phyloP scores from a whole-genome alignment of 1,140 invertebrate species.

The Pseudomyrmex sp. region DNA sequence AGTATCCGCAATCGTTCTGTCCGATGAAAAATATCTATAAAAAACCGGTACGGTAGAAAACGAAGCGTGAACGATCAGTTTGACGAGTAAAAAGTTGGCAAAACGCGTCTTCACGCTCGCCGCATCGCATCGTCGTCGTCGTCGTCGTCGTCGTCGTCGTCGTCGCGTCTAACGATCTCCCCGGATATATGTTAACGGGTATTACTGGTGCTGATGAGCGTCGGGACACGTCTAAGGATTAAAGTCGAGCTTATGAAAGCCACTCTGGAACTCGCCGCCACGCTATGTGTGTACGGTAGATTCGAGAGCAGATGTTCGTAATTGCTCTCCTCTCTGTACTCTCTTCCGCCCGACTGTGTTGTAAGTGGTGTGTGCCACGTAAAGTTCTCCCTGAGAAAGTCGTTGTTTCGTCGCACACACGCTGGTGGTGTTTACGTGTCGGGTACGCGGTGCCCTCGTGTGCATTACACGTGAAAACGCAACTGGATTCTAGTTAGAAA shows the following conservation, averaged over 20 bases:
- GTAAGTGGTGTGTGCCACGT: constrained; percentile 64
- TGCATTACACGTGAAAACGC: constrained; percentile 49
- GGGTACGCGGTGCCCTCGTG: constrained; percentile 5
- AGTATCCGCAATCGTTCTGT: constrained; percentile 15
- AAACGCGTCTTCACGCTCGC: constrained; percentile 62
- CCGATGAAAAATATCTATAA: constrained; percentile 7
- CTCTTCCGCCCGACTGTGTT: constrained; percentile 17
- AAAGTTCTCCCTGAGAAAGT: constrained; percentile 69
- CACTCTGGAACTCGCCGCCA: constrained; percentile 64
- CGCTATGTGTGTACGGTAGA: constrained; percentile 68
- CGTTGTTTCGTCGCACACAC: constrained; percentile 32
- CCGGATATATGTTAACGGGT: constrained; percentile 63
- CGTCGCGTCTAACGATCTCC: constrained; percentile 38
- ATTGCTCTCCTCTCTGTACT: constrained; percentile 66
- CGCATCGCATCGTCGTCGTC: neutral
- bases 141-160: too few relatives aligned
- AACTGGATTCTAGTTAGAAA: constrained; percentile 37
- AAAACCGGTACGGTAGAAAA: neutral
- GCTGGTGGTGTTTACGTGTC: constrained; percentile 37
- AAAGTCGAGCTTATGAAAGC: constrained; percentile 73
- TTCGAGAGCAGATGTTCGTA: constrained; percentile 77
- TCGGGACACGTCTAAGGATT: constrained; percentile 71
- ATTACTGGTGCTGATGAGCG: constrained; percentile 66
- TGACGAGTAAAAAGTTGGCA: constrained; percentile 57
- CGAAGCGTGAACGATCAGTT: constrained; percentile 42